Conservation (phyloP, 2,797 vertebrate genomes). For the Darevskia nairensis region DNA sequence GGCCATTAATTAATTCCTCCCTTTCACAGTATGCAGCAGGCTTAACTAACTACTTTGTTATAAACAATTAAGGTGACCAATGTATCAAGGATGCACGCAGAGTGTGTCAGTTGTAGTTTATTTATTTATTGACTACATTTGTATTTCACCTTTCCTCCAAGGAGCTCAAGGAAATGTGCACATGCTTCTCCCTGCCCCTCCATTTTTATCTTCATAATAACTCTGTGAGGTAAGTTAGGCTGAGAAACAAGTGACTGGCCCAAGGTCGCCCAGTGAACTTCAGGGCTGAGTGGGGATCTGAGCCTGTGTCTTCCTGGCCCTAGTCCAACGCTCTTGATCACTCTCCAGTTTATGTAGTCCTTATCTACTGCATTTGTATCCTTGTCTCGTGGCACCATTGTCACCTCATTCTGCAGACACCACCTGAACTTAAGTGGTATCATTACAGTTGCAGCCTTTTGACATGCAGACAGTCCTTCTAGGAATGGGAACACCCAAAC, state of each 20-base stretch:
- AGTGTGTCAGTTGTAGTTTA: not conserved
- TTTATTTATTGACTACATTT: not conserved
- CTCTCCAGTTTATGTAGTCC: not conserved
- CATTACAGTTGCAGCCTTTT: not conserved
- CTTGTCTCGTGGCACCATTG: not conserved
- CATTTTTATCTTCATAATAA: no score
- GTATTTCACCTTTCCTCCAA: no score
- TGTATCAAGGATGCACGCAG: not conserved
- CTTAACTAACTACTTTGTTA: not conserved
- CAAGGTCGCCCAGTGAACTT: no score
- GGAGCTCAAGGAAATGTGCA: no score
- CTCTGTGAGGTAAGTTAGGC: no score
- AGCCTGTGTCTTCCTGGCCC: no score
- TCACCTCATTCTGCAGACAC: not conserved
- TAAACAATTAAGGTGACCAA: not conserved
- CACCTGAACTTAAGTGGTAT: not conserved
- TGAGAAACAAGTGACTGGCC: no score
- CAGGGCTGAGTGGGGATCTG: no score
- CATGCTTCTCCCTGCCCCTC: no score
- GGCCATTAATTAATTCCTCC: not conserved
- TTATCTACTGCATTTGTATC: not conserved
- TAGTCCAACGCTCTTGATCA: no score
- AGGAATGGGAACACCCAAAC: not conserved
- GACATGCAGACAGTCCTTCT: not conserved
- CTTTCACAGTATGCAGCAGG: not conserved